phyloP scores from a whole-genome alignment of 2,113 vertebrate species.

The Tympanuchus pallidicinctus region DNA sequence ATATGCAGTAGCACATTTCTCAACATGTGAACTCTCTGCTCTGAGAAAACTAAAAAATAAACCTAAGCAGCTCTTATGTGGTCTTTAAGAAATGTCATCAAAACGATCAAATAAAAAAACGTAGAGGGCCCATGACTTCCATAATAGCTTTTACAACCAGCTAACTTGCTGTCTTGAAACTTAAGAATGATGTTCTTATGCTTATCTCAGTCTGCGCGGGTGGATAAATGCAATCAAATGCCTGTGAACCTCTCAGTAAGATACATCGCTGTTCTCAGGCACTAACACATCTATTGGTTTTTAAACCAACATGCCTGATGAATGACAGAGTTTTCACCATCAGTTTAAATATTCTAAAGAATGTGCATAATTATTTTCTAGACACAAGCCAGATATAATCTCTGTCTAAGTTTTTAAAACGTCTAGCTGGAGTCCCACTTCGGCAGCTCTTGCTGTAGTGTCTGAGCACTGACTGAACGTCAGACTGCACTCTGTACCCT shows the following conservation, averaged over 20 bases:
- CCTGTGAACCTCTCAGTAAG: conserved; percentile 31
- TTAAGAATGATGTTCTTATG: conserved; percentile 5
- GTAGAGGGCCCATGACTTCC: conserved; percentile 17
- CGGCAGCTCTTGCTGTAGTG: neutral
- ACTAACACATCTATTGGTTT: conserved; percentile 19
- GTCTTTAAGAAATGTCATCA: conserved; percentile 6
- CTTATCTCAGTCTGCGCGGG: conserved; percentile 30
- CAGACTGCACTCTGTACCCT: neutral
- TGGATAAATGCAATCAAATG: conserved; percentile 46
- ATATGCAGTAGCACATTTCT: neutral
- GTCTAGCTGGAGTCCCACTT: neutral
- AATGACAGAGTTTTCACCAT: conserved; percentile 32
- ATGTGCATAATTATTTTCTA: conserved; percentile 52
- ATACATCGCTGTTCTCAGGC: conserved; percentile 16
- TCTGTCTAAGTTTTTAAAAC: conserved; percentile 16
- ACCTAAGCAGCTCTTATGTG: neutral
- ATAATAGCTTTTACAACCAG: conserved; percentile 33
- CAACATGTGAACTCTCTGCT: conserved; percentile 21
- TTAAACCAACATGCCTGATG: conserved; percentile 16
- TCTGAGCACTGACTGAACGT: neutral
- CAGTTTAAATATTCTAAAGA: conserved; percentile 38
- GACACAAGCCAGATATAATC: neutral
- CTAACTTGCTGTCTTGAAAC: conserved; percentile 26
- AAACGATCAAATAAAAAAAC: conserved; percentile 28
- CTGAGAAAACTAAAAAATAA: conserved; percentile 14